These are phyloP conservation scores for Pardalotus punctatus DNA, from an alignment of 2,113 vertebrate genomes.

Conservation along the genomic window DNA sequence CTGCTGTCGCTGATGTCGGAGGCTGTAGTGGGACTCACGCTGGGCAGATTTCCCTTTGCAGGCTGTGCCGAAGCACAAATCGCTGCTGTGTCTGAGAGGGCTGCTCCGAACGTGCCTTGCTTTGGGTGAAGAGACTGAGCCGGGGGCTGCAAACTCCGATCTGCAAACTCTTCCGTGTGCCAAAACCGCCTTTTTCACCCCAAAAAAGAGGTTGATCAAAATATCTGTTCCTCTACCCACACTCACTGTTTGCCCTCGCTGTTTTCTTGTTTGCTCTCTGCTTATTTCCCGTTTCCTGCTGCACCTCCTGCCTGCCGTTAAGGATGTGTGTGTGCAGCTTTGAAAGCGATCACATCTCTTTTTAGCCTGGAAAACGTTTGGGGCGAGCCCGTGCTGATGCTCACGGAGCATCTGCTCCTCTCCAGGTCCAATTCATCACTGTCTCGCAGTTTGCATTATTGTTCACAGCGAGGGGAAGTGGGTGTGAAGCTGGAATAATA, in stretches of 20 bases:
- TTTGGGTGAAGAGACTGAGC: fast-evolving
- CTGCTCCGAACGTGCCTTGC: fast-evolving
- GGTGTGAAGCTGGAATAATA: constrained; percentile 63
- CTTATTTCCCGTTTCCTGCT: fast-evolving
- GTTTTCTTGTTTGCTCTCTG: background rate
- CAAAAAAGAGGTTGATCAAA: background rate
- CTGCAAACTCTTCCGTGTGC: fast-evolving
- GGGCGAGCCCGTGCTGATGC: background rate
- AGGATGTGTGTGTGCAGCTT: background rate
- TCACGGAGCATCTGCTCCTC: constrained; percentile 49
- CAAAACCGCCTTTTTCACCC: background rate
- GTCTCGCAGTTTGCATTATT: constrained; percentile 37
- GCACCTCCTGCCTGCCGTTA: background rate
- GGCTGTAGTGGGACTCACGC: fast-evolving
- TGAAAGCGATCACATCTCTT: background rate
- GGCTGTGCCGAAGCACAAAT: background rate
- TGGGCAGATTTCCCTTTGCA: background rate
- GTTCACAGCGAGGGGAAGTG: constrained; percentile 27
- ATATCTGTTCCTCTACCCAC: fast-evolving
- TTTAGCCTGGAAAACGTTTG: background rate
- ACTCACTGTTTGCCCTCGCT: background rate
- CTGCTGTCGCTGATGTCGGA: background rate
- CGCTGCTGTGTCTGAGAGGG: background rate
- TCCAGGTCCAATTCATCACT: constrained; percentile 57
- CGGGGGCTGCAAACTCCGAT: fast-evolving